Conservation (phyloP, 2,113 vertebrate genomes). For the Indicator maculatus region DNA sequence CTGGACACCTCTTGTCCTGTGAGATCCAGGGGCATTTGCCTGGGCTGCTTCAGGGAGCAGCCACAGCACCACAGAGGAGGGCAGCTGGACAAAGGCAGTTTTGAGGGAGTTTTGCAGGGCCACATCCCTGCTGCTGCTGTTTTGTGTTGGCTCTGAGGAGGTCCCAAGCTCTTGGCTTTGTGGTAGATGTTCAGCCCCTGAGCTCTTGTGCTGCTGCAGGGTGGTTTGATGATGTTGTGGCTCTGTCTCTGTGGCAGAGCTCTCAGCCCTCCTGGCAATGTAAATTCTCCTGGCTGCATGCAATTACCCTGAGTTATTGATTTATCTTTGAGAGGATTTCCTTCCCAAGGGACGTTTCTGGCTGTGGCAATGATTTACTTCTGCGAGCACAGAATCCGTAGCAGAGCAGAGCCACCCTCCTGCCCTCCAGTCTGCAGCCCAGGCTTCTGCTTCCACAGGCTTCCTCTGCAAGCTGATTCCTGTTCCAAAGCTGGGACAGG, state of each 20-base stretch:
- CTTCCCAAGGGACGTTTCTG: conserved; percentile 62
- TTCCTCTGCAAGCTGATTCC: background rate
- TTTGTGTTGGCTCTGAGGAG: background rate
- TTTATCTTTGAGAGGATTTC: conserved; percentile 76
- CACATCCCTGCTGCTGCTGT: background rate
- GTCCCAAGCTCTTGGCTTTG: background rate
- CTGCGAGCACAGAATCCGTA: background rate
- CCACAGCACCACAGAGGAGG: background rate
- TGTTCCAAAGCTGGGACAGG: background rate
- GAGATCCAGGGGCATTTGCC: background rate
- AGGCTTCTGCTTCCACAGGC: background rate
- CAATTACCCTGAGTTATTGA: conserved; percentile 70
- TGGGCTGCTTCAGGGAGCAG: background rate
- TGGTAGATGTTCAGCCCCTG: background rate
- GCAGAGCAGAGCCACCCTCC: background rate
- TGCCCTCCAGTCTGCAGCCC: background rate
- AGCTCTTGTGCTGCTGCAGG: background rate
- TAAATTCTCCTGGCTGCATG: conserved; percentile 53
- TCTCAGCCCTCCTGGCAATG: conserved; percentile 71
- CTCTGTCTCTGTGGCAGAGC: conserved; percentile 10
- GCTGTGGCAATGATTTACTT: conserved; percentile 20
- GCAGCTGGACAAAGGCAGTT: background rate
- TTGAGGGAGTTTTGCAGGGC: background rate
- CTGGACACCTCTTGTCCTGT: background rate
- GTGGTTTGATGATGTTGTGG: conserved; percentile 39